These are phyloP conservation scores for Cardiocondyla obscurior DNA, from an alignment of 1,140 invertebrate genomes.

Conservation along the genomic window DNA sequence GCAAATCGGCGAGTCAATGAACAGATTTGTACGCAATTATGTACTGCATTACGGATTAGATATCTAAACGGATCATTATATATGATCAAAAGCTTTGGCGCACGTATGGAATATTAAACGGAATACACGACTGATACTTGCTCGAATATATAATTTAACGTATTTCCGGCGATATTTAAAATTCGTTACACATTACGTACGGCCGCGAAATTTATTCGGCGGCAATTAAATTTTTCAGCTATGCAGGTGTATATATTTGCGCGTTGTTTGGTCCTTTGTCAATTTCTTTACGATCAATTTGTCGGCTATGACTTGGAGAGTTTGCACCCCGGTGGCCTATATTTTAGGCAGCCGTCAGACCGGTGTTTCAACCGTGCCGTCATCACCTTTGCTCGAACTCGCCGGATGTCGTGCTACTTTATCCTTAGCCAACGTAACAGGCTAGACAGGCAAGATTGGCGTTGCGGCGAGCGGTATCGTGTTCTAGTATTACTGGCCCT, in stretches of 20 bases:
- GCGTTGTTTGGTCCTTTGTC: background rate
- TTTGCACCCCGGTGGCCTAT: slow-evolving; percentile 1
- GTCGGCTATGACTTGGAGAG: background rate
- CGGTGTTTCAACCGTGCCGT: slow-evolving; percentile 5
- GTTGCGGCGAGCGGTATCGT: slow-evolving; percentile 41
- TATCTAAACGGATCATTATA: slow-evolving; percentile 1
- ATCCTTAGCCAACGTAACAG: slow-evolving; percentile 27
- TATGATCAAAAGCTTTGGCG: slow-evolving; percentile 37
- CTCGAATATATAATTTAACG: background rate
- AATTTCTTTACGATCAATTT: slow-evolving; percentile 8
- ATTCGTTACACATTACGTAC: background rate
- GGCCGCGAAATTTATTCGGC: background rate
- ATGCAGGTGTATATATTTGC: too few species aligned
- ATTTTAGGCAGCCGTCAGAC: slow-evolving; percentile 29
- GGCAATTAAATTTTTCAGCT: background rate
- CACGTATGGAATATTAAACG: background rate
- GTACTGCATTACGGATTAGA: slow-evolving; percentile 29
- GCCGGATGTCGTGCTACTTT: slow-evolving; percentile 26
- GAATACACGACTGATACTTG: slow-evolving; percentile 6
- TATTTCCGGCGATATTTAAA: background rate
- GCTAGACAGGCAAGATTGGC: slow-evolving; percentile 39
- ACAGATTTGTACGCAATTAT: slow-evolving; percentile 25
- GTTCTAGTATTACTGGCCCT: slow-evolving; percentile 46
- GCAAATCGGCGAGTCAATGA: slow-evolving; percentile 12
- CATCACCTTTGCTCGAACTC: slow-evolving; percentile 39